Evolutionary conservation across 2,113 vertebrate species (phyloP).

Genomic region (Antennarius striatus): DNA sequence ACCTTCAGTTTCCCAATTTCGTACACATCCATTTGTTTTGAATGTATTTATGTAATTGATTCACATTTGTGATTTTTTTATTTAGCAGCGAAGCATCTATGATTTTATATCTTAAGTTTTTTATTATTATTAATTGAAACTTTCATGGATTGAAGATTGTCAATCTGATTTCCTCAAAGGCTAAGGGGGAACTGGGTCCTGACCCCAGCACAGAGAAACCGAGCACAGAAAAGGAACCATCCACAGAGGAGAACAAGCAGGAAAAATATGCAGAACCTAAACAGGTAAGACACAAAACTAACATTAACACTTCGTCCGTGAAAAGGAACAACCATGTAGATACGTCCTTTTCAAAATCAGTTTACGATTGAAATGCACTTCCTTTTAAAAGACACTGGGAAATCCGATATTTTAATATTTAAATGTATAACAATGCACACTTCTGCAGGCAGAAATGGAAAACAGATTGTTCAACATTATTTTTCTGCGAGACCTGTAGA

Average conservation of each 20-base stretch:
- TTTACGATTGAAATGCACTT: not conserved
- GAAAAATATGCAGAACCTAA: slow-evolving; percentile 50
- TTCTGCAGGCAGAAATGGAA: not conserved
- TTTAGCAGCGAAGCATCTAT: not conserved
- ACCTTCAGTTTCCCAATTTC: not conserved
- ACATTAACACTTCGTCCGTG: not conserved
- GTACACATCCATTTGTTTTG: not conserved
- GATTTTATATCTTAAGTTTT: too few species aligned
- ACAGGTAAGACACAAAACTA: slow-evolving; percentile 23
- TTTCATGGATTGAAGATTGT: not conserved
- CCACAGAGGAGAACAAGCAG: slow-evolving; percentile 25
- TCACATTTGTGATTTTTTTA: not conserved
- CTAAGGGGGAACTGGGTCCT: slow-evolving; percentile 38
- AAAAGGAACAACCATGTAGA: not conserved
- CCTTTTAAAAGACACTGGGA: not conserved
- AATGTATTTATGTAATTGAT: too few species aligned
- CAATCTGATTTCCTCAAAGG: slow-evolving; percentile 28
- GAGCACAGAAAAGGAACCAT: slow-evolving; percentile 26
- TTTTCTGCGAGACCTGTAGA: too few species aligned
- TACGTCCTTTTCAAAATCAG: not conserved
- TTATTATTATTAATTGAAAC: not conserved
- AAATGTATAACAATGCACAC: not conserved
- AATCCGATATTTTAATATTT: not conserved
- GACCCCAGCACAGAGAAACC: slow-evolving; percentile 15
- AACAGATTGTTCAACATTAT: not conserved